Evolutionary conservation across 2,888 invertebrate genomes (phyloP).

Genomic region (Tortricodes alternella): DNA sequence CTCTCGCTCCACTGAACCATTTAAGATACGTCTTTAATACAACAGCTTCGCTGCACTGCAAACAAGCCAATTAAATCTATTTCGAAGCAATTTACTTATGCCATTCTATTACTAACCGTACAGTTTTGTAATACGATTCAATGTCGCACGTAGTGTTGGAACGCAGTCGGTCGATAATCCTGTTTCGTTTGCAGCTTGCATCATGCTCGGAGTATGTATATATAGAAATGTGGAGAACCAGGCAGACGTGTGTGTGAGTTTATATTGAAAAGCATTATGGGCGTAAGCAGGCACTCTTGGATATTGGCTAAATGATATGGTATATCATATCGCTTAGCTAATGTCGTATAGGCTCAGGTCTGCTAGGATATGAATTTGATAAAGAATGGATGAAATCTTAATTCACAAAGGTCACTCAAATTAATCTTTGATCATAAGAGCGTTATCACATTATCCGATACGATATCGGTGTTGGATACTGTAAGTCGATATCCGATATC

Average conservation of each 20-base stretch:
- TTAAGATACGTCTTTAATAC: neutral
- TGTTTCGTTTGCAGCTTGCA: constrained; percentile 3
- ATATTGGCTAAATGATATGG: no score
- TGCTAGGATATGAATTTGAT: no score
- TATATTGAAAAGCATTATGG: neutral
- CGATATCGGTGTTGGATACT: no score
- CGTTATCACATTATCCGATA: no score
- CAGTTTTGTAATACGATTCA: neutral
- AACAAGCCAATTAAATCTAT: constrained; percentile 13
- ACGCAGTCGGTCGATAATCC: constrained; percentile 11
- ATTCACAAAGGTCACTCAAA: no score
- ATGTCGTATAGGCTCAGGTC: no score
- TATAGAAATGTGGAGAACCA: neutral
- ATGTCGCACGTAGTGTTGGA: neutral
- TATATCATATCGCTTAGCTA: no score
- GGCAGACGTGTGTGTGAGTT: neutral
- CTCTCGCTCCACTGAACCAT: neutral
- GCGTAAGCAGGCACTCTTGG: no score
- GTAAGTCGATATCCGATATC: no score
- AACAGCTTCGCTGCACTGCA: neutral
- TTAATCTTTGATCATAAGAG: no score
- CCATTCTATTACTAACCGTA: neutral
- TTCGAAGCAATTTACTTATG: neutral
- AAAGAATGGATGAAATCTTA: no score
- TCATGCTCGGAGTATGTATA: neutral